Base-by-base conservation (phyloP, 2,113 vertebrate genomes). In the Dicentrarchus labrax region DNA sequence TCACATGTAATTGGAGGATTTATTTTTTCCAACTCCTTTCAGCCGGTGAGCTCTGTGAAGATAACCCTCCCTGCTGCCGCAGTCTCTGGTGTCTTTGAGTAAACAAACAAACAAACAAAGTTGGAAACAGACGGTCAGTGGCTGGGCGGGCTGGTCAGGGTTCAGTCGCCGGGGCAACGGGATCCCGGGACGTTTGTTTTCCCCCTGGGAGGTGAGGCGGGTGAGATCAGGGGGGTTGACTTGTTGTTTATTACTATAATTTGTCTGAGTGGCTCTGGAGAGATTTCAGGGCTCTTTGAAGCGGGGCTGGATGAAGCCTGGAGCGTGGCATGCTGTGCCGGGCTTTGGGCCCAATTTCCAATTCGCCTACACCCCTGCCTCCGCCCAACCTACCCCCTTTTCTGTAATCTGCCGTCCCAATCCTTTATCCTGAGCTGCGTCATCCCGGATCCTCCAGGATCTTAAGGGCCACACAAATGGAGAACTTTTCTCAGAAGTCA, bases 171-270 rank as follows among this genome's bases (percentile, higher is more conserved):
- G 5, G 83, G 87, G 87, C 88, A 90, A 94, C 86, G 64, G 90
- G 89, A 91, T 86, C 82, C 79, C 13, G 60, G 83, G 76, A 81
- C 30, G 86, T 90, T 92, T 89, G 90, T 90, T 91, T 89, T 88
- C 70, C 92, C 81, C 87, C 72, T 70, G 85, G 91, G 88, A 87
- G 90, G 84, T 69, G 70, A 66, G 78, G 83, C 53, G 75, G 73
- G 87, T 74, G 76, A 71, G 80, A 78, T 82, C 21, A 15, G 54
- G 69, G 76, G 60, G 82, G 87, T 64, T 50, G 70, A 80, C 87
- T 93, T 93, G 91, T 92, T 94, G 93, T 94, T 93, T 94, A 94
- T 94, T 91, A 93, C 92, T 92, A 83, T 94, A 94, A 95, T 95
- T 94, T 94, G 90, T 94, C 90, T 90, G 90, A 93, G 93, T 89